Percentiles rank a stretch among this genome's conserved stretches.
These are phyloP conservation scores for Rhagium mordax DNA, from an alignment of 2,888 invertebrate species.

Conservation along the genomic window DNA sequence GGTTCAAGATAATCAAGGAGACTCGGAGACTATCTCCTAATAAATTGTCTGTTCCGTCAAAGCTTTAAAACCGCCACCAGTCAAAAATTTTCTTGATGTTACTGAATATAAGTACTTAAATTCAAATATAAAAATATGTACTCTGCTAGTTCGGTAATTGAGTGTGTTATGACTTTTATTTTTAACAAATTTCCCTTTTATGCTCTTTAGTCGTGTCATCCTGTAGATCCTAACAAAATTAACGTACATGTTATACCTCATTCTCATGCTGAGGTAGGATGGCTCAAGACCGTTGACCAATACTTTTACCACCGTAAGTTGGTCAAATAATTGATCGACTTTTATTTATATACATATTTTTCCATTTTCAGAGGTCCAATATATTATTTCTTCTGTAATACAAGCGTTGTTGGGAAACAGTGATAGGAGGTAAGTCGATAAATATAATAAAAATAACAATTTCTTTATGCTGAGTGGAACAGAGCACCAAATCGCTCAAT, in stretches of 20 bases:
- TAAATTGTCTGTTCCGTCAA: no score
- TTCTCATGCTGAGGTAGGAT: slow-evolving; percentile 90
- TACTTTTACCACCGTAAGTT: slow-evolving; percentile 53
- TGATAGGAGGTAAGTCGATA: slow-evolving; percentile 73
- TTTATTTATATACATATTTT: background rate
- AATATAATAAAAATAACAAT: background rate
- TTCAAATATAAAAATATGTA: background rate
- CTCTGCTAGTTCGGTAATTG: background rate
- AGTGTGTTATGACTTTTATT: no score
- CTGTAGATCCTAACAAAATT: slow-evolving; percentile 73
- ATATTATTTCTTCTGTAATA: slow-evolving; percentile 90
- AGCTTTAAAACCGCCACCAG: background rate
- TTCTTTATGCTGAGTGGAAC: no score
- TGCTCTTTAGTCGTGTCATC: slow-evolving; percentile 70
- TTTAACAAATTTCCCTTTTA: background rate
- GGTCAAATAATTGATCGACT: no score
- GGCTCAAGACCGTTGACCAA: slow-evolving; percentile 82
- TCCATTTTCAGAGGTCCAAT: slow-evolving; percentile 85
- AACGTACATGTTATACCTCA: slow-evolving; percentile 88
- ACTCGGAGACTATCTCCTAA: no score
- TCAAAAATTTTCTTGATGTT: no score
- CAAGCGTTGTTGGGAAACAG: slow-evolving; percentile 81
- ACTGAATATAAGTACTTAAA: no score
- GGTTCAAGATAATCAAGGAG: no score
- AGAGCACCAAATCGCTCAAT: no score